These are phyloP conservation scores for Laothoe populi DNA, from an alignment of 2,888 invertebrate species.

Conservation along the genomic window DNA sequence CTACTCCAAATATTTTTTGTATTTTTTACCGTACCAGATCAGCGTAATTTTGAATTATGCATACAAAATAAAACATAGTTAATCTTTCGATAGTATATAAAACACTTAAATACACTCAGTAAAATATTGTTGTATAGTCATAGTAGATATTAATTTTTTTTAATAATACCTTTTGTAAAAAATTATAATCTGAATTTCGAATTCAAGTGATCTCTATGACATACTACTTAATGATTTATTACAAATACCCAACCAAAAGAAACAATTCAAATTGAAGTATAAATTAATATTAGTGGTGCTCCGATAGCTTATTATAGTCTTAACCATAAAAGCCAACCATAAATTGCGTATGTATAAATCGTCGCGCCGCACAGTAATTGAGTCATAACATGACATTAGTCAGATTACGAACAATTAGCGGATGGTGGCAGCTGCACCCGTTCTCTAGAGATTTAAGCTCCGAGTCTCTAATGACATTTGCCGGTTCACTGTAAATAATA, in stretches of 20 bases:
- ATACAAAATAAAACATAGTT: no score
- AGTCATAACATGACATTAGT: slow-evolving; percentile 25
- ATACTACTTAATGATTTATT: neutral
- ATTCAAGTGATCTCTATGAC: no score
- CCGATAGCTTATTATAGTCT: neutral
- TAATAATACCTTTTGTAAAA: no score
- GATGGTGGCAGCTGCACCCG: slow-evolving; percentile 23
- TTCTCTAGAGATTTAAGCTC: slow-evolving; percentile 28
- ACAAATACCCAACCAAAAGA: neutral
- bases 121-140: no score
- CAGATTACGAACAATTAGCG: slow-evolving; percentile 25
- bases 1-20: slow-evolving; percentile 5
- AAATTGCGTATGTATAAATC: slow-evolving; percentile 31
- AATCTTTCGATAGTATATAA: no score
- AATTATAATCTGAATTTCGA: no score
- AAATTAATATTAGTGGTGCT: neutral
- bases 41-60: slow-evolving; percentile 7
- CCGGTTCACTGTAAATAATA: slow-evolving; percentile 35
- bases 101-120: no score
- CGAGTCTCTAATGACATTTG: slow-evolving; percentile 32
- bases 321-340: neutral
- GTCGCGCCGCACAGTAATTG: slow-evolving; percentile 8
- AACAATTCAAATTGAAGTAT: neutral
- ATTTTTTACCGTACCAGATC: slow-evolving; percentile 7
- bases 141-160: no score